Evolutionary conservation across 2,797 vertebrate genomes (phyloP).

Genomic region (Parauchenoglanis punctatus): DNA sequence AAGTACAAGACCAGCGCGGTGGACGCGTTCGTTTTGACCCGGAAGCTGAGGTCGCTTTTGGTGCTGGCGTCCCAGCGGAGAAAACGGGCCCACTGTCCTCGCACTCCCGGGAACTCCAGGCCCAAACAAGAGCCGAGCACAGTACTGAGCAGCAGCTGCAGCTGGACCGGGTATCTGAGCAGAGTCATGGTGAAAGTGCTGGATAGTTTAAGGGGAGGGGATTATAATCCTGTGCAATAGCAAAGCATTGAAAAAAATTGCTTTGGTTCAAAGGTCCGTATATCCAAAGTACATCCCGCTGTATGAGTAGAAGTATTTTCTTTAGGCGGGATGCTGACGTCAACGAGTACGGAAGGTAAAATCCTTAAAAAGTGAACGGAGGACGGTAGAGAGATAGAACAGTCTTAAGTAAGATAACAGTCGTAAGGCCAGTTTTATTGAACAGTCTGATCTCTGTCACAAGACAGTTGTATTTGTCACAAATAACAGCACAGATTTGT

Average conservation of each 20-base stretch:
- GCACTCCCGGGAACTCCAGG: constrained; percentile 90
- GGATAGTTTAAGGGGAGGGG: constrained; percentile 36
- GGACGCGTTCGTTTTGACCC: constrained; percentile 90
- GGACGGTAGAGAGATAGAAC: constrained; percentile 66
- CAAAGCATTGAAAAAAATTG: constrained; percentile 59
- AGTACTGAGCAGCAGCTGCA: constrained; percentile 87
- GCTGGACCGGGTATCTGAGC: constrained; percentile 82
- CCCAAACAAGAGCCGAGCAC: constrained; percentile 85
- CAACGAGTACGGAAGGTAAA: constrained; percentile 64
- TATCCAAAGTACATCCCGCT: constrained; percentile 69
- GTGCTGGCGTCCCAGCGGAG: constrained; percentile 98
- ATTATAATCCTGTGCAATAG: constrained; percentile 68
- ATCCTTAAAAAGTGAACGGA: constrained; percentile 61
- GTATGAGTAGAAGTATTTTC: constrained; percentile 51
- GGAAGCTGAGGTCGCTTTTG: constrained; percentile 93
- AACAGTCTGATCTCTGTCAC: constrained; percentile 55
- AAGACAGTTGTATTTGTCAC: constrained; percentile 32
- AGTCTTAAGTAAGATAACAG: constrained; percentile 75
- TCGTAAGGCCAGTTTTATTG: constrained; percentile 68
- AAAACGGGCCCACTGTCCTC: constrained; percentile 96
- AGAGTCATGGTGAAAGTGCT: constrained; percentile 76
- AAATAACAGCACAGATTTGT: constrained; percentile 18
- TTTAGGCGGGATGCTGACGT: constrained; percentile 34
- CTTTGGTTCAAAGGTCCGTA: constrained; percentile 62
- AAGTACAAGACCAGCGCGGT: constrained; percentile 93